Conservation (phyloP, 2,888 invertebrate species). For the Sarcophaga subvicina region DNA sequence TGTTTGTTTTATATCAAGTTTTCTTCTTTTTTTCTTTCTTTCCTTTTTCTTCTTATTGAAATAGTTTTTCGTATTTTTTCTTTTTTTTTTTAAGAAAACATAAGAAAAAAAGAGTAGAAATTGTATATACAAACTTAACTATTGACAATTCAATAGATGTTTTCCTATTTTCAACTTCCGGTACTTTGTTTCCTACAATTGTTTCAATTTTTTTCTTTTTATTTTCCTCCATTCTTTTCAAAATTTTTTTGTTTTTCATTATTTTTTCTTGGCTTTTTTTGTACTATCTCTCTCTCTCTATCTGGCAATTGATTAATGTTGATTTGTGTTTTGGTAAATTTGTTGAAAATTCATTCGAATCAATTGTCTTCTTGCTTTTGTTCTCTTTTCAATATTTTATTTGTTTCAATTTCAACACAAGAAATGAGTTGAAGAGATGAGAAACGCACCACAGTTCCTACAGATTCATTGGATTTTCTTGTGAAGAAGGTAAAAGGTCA, state of each 20-base stretch:
- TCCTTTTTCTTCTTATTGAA: constrained; percentile 32
- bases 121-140: constrained; percentile 61
- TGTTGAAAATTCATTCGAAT: constrained; percentile 71
- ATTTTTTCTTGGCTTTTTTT: too few species aligned
- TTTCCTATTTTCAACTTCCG: constrained; percentile 68
- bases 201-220: constrained; percentile 13
- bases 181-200: constrained; percentile 61
- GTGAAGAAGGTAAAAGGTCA: constrained; percentile 28
- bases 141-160: constrained; percentile 70
- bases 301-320: constrained; percentile 69
- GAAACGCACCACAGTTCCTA: constrained; percentile 23
- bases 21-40: background rate
- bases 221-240: background rate
- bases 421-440: background rate
- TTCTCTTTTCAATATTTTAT: constrained; percentile 55
- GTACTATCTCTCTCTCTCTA: too few species aligned
- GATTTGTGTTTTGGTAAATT: constrained; percentile 71
- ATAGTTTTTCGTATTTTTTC: constrained; percentile 44
- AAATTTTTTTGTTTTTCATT: constrained; percentile 49
- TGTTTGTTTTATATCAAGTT: constrained; percentile 47
- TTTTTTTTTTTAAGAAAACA: constrained; percentile 3
- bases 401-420: constrained; percentile 32
- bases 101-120: background rate
- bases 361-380: constrained; percentile 66
- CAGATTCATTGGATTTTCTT: background rate